These are phyloP conservation scores for Trissolcus basalis DNA, from an alignment of 1,140 invertebrate species.

Conservation along the genomic window DNA sequence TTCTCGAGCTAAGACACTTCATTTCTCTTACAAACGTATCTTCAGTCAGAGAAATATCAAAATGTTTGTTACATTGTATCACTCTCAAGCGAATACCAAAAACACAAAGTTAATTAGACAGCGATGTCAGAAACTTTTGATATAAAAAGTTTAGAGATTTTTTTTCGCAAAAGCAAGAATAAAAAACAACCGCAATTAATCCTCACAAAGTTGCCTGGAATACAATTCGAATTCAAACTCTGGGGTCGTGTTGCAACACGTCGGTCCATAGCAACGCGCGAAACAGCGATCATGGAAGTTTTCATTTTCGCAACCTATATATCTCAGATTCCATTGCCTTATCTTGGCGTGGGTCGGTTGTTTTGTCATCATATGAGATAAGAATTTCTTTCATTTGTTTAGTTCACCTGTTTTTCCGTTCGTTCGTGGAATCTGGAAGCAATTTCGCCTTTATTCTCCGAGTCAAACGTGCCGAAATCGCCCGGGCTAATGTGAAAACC, in stretches of 20 bases:
- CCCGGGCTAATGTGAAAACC: neutral
- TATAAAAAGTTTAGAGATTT: too few relatives aligned
- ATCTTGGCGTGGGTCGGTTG: slow-evolving; percentile 28
- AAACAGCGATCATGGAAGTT: too few relatives aligned
- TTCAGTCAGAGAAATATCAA: too few relatives aligned
- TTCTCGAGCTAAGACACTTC: too few relatives aligned
- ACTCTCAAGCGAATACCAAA: too few relatives aligned
- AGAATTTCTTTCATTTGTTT: slow-evolving; percentile 16
- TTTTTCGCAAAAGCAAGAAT: neutral
- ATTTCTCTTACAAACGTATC: too few relatives aligned
- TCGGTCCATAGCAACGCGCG: too few relatives aligned
- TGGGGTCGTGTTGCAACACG: too few relatives aligned
- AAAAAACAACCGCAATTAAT: slow-evolving; percentile 10
- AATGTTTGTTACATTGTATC: too few relatives aligned
- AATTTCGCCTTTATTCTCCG: slow-evolving; percentile 1
- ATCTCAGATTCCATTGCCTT: slow-evolving; percentile 2
- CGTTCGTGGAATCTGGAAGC: slow-evolving; percentile 7
- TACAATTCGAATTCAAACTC: slow-evolving; percentile 27
- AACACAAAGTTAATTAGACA: too few relatives aligned
- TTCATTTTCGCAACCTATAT: too few relatives aligned
- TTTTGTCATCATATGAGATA: slow-evolving; percentile 21
- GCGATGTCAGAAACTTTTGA: too few relatives aligned
- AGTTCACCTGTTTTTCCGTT: slow-evolving; percentile 6
- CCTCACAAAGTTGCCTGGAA: slow-evolving; percentile 9
- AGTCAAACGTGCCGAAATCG: neutral